Percentiles rank a stretch among this genome's conserved stretches.
phyloP scores from a whole-genome alignment of 1,140 invertebrate genomes.

The Neelides sp. region DNA sequence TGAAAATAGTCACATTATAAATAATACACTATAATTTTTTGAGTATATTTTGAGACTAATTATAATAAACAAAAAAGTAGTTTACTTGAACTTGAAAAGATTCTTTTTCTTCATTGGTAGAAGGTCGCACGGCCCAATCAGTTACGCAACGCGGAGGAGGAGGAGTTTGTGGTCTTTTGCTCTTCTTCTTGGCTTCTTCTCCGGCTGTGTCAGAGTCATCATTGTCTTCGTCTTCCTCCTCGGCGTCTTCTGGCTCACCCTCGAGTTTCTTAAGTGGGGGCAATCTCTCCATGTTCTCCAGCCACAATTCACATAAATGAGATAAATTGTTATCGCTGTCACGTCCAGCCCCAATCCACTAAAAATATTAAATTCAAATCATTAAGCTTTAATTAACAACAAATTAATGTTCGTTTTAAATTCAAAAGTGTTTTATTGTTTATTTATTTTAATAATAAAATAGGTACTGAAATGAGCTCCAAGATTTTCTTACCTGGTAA shows the following conservation, averaged over 20 bases:
- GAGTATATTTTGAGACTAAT: background rate
- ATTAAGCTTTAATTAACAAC: too few species aligned
- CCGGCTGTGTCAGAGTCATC: slow-evolving; percentile 33
- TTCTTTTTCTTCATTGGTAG: slow-evolving; percentile 59
- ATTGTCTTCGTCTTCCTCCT: slow-evolving; percentile 34
- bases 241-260: slow-evolving; percentile 30
- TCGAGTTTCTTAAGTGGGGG: slow-evolving; percentile 31
- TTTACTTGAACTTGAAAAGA: slow-evolving; percentile 61
- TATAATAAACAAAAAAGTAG: background rate
- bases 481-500: slow-evolving; percentile 26
- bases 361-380: too few species aligned
- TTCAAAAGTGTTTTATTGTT: too few species aligned
- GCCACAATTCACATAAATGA: slow-evolving; percentile 61
- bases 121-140: slow-evolving; percentile 64
- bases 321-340: slow-evolving; percentile 70
- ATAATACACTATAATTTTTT: too few species aligned
- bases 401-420: too few species aligned
- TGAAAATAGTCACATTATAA: background rate
- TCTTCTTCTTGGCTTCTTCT: slow-evolving; percentile 25
- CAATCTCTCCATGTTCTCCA: slow-evolving; percentile 45
- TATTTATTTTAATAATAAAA: too few species aligned
- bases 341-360: slow-evolving; percentile 89
- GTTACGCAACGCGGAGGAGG: slow-evolving; percentile 53
- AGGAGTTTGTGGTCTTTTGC: slow-evolving; percentile 36
- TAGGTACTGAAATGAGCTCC: too few species aligned